phyloP scores from a whole-genome alignment of 2,113 vertebrate species.

The Phylloscopus trochilus region DNA sequence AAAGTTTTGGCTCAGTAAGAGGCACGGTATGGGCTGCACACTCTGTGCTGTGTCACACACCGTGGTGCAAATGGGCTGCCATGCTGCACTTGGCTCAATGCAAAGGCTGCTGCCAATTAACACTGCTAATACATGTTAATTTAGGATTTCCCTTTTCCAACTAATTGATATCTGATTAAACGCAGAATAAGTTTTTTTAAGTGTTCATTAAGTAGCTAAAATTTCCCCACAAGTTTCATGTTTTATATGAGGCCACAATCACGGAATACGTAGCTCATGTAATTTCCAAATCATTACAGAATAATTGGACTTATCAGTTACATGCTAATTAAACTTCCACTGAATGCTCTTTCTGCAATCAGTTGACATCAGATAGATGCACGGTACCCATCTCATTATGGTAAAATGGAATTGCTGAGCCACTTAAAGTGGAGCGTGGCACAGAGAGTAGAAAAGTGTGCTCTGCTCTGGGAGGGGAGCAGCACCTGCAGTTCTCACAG shows the following conservation, averaged over 20 bases:
- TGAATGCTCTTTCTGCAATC: constrained; percentile 60
- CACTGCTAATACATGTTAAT: constrained; percentile 52
- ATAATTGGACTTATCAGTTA: constrained; percentile 68
- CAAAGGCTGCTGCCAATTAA: constrained; percentile 50
- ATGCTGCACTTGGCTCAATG: background rate
- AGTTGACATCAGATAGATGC: constrained; percentile 36
- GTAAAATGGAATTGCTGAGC: background rate
- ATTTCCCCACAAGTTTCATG: constrained; percentile 30
- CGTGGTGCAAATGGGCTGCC: background rate
- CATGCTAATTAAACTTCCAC: constrained; percentile 66
- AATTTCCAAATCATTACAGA: constrained; percentile 64
- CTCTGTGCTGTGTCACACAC: background rate
- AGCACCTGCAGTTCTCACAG: background rate
- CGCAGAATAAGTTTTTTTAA: constrained; percentile 25
- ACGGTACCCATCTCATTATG: constrained; percentile 32
- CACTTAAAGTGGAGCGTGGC: background rate
- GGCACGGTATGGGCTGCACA: background rate
- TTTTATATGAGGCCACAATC: constrained; percentile 50
- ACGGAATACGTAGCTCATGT: constrained; percentile 49
- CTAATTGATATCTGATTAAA: constrained; percentile 60
- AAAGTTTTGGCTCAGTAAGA: background rate
- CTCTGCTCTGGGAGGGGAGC: background rate
- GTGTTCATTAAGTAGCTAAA: constrained; percentile 56
- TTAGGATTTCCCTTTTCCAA: constrained; percentile 51
- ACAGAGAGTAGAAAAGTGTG: background rate